Conservation (phyloP, 2,797 vertebrate genomes). For the Eidolon dupreanum region DNA sequence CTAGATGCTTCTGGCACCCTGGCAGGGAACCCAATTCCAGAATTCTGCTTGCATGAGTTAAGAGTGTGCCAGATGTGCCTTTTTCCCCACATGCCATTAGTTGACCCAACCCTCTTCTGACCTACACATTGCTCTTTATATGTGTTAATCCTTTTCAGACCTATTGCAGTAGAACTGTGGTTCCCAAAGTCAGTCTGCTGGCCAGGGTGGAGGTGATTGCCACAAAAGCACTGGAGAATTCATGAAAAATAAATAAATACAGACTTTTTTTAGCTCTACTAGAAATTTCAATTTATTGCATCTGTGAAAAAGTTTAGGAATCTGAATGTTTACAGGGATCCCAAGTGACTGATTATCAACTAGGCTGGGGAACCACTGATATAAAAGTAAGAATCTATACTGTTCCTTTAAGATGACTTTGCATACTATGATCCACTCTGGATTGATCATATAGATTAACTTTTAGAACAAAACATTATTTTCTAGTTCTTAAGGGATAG, state of each 20-base stretch:
- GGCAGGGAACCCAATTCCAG: background rate
- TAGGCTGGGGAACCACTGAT: background rate
- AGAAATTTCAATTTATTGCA: slow-evolving; percentile 34
- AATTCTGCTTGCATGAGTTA: background rate
- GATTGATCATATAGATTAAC: background rate
- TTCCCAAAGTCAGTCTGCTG: background rate
- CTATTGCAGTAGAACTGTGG: background rate
- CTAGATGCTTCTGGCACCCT: background rate
- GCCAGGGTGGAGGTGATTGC: background rate
- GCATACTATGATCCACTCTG: slow-evolving; percentile 33
- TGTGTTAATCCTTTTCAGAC: background rate
- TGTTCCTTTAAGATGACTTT: slow-evolving; percentile 68
- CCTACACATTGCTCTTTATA: background rate
- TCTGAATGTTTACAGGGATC: slow-evolving; percentile 21
- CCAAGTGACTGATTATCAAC: slow-evolving; percentile 1
- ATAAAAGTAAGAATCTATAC: slow-evolving; percentile 12
- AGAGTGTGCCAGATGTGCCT: background rate
- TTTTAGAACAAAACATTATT: slow-evolving; percentile 38
- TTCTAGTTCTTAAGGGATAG: background rate
- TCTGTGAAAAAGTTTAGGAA: background rate
- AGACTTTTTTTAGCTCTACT: background rate
- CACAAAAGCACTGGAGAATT: background rate
- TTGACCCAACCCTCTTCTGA: background rate
- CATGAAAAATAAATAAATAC: background rate
- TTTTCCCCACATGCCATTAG: background rate